Base-by-base conservation (phyloP, 2,888 invertebrate genomes). In the Temnothorax unifasciatus region DNA sequence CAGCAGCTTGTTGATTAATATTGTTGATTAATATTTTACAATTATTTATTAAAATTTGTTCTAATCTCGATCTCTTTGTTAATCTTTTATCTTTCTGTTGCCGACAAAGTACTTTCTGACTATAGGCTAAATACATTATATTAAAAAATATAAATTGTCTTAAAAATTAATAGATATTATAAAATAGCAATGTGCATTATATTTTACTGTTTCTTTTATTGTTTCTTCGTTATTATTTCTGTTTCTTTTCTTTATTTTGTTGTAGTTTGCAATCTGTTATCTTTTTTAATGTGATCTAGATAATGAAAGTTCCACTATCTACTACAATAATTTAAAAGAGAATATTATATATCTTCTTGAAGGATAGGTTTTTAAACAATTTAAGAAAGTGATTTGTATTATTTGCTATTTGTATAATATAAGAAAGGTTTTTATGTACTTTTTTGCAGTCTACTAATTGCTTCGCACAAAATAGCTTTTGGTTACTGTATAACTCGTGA, bases 1-100 rank as follows among this genome's bases (percentile, higher is more conserved):
- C 0, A 34, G 1, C 15, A 61, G 47, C 47, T 21, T 47, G 15
- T 68, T 29, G 18, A 50, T 50, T 18, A 50, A 50, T 50, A 29
- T 2, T 13, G 18, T n/a, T 47, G 29, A 74, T 59, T 75, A 61
- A n/a, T 0, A 29, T 29, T 3, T 29, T 29, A 29, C 15, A 8
- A 61, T n/a, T 34, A 34, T 61, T 15, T 13, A 47, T 74, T 61
- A 47, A 50, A 75, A n/a, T 25, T 61, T 44, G 29, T 52, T 68
- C 1, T 11, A 25, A 68, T 68, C 18, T 47, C 13, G 29, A 64
- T 4, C 21, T 54, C 52, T 52, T 21, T n/a, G n/a, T 13, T 57
- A 25, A 57, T 57, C 50, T n/a, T 29, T 61, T 9, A 38, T 34
- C 29, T 6, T 59, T 59, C 5, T n/a, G 21, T 21, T 13, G 21